phyloP scores from a whole-genome alignment of 2,888 invertebrate genomes.

The Phragmatobia fuliginosa region DNA sequence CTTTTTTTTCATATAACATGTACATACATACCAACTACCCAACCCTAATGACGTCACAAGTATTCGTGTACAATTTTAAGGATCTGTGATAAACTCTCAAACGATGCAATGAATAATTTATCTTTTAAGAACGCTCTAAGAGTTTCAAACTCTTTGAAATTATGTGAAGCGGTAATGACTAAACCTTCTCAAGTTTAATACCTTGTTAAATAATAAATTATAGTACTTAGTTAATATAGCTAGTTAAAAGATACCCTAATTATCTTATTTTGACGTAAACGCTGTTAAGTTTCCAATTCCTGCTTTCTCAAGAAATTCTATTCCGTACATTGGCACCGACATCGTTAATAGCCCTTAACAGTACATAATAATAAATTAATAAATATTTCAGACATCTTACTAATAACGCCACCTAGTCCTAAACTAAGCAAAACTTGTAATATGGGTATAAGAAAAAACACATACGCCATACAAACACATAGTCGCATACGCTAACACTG shows the following conservation, averaged over 20 bases:
- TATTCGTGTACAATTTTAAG: neutral
- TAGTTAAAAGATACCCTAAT: neutral
- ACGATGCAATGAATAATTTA: conserved; percentile 9
- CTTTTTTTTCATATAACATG: neutral
- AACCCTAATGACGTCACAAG: neutral
- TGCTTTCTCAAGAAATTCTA: neutral
- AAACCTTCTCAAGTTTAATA: conserved; percentile 8
- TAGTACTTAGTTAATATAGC: neutral
- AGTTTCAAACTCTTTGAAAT: conserved; percentile 8
- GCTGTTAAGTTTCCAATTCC: neutral
- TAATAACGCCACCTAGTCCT: too few species aligned
- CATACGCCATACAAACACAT: too few species aligned
- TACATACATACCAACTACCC: neutral
- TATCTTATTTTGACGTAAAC: neutral
- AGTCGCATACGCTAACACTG: too few species aligned
- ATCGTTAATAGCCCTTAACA: too few species aligned
- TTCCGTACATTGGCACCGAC: neutral
- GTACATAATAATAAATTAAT: too few species aligned
- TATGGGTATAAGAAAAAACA: too few species aligned
- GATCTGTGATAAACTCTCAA: conserved; percentile 7
- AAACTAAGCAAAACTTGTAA: too few species aligned
- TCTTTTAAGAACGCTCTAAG: conserved; percentile 8
- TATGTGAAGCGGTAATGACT: conserved; percentile 11
- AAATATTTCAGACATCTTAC: too few species aligned
- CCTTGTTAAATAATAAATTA: neutral